Evolutionary conservation across 2,888 invertebrate genomes (phyloP).

Genomic region (Rhimphoctona megacephalus): DNA sequence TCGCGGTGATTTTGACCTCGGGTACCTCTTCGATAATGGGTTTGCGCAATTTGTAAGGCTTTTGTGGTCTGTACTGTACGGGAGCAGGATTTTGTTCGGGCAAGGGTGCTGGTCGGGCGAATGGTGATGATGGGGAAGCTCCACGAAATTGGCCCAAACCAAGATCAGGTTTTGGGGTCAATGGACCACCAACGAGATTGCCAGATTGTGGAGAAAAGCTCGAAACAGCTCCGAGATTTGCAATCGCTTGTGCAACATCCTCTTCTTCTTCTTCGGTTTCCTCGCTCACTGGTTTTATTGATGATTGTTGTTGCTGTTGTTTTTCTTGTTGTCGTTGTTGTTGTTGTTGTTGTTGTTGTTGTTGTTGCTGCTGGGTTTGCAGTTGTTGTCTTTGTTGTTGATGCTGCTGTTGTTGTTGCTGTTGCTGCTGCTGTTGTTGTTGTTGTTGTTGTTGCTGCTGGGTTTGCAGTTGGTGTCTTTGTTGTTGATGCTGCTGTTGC

Average conservation of each 20-base stretch:
- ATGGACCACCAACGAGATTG: constrained; percentile 60
- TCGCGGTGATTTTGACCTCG: constrained; percentile 60
- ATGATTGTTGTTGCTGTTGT: constrained; percentile 27
- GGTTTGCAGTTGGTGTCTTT: constrained; percentile 16
- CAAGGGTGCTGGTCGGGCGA: constrained; percentile 43
- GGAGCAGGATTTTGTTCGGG: constrained; percentile 69
- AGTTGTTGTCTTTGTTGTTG: constrained; percentile 43
- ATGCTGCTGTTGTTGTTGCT: constrained; percentile 22
- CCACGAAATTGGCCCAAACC: constrained; percentile 61
- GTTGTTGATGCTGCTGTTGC: constrained; percentile 43
- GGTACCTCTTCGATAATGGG: constrained; percentile 74
- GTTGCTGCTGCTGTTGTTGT: constrained; percentile 46
- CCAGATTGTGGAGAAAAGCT: constrained; percentile 65
- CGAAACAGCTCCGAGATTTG: constrained; percentile 72
- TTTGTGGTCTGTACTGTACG: constrained; percentile 74
- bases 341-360: constrained; percentile 41
- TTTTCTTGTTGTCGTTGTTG: constrained; percentile 45
- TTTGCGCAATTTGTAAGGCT: constrained; percentile 76
- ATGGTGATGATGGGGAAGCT: constrained; percentile 29
- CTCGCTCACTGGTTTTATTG: constrained; percentile 80
- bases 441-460: constrained; percentile 43
- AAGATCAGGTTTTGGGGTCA: constrained; percentile 66
- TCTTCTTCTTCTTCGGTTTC: constrained; percentile 78
- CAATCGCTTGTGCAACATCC: constrained; percentile 72
- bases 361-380: constrained; percentile 46